phyloP scores from a whole-genome alignment of 2,888 invertebrate species.

The Thera britannica region DNA sequence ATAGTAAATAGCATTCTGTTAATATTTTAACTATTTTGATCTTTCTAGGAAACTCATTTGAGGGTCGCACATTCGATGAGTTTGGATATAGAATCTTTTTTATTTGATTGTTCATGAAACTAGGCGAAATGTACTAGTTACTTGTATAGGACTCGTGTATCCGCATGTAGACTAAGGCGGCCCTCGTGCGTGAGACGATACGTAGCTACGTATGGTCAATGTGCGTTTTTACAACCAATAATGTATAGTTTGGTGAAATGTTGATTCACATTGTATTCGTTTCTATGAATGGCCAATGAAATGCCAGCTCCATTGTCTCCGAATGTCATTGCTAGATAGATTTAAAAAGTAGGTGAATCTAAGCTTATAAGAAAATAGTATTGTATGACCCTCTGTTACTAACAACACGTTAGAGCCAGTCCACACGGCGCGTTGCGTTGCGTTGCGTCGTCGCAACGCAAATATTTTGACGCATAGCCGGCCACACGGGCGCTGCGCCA shows the following conservation, averaged over 20 bases:
- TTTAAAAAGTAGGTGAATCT: background rate
- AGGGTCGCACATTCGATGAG: too few relatives aligned
- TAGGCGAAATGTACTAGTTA: too few relatives aligned
- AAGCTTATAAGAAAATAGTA: background rate
- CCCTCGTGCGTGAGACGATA: background rate
- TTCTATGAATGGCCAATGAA: background rate
- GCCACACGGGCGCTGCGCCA: too few relatives aligned
- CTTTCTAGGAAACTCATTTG: too few relatives aligned
- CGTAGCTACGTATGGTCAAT: background rate
- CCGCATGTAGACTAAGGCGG: too few relatives aligned
- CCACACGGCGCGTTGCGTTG: too few relatives aligned
- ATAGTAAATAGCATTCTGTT: background rate
- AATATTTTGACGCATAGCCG: too few relatives aligned
- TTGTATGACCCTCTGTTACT: background rate
- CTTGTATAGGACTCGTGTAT: too few relatives aligned
- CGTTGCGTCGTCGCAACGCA: too few relatives aligned
- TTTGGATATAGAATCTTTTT: too few relatives aligned
- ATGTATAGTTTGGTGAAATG: background rate
- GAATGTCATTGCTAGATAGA: background rate
- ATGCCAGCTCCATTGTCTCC: background rate
- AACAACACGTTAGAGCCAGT: background rate
- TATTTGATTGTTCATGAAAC: too few relatives aligned
- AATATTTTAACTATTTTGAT: too few relatives aligned
- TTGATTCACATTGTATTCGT: background rate
- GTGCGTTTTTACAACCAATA: background rate